Evolutionary conservation across 2,888 invertebrate genomes (phyloP), one percentile per base, ranked within the genome.

Genomic region (Cataglyphis livida): DNA sequence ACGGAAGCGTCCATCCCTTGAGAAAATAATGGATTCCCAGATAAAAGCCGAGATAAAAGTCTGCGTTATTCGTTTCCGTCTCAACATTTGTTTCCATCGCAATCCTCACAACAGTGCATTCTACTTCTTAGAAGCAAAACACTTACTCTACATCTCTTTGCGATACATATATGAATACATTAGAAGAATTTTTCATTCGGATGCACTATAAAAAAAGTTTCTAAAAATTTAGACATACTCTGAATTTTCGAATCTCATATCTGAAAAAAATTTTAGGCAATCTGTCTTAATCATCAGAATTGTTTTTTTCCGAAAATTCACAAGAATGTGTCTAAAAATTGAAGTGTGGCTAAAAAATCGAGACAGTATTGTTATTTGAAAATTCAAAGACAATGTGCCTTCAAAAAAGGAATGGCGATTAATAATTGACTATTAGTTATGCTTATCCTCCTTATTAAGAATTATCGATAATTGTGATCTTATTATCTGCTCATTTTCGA

Each of bases 11-110:
- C 38, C 32, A 32, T 28, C 41, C 32, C 59, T 59, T 41, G 18
- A 61, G 32, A 32, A 61, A 74, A 61, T 61, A 15, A 62, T 35
- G 7, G n/a, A 62, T 35, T 74, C 32, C 74, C 32, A 18, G 5
- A n/a, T n/a, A n/a, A n/a, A n/a, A n/a, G 10, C 41, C 15, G n/a
- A 57, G 35, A 71, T 59, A 57, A 71, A 71, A 18, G 10, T 71
- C 12, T 21, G 6, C 57, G 1, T 57, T 57, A 71, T 59, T 6
- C 35, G 4, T 70, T 68, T 51, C 18, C n/a, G 25, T 15, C 9
- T 28, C 12, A 15, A 15, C 28, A 54, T 57, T 61, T 18, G 32
- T 32, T 32, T 32, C 32, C 61, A 28, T 18, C 28, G 59, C 7
- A 35, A 35, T 51, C 48, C 48, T n/a, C n/a, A n/a, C 48, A 51